phyloP scores from a whole-genome alignment of 2,113 vertebrate genomes.

The Poicephalus gulielmi region DNA sequence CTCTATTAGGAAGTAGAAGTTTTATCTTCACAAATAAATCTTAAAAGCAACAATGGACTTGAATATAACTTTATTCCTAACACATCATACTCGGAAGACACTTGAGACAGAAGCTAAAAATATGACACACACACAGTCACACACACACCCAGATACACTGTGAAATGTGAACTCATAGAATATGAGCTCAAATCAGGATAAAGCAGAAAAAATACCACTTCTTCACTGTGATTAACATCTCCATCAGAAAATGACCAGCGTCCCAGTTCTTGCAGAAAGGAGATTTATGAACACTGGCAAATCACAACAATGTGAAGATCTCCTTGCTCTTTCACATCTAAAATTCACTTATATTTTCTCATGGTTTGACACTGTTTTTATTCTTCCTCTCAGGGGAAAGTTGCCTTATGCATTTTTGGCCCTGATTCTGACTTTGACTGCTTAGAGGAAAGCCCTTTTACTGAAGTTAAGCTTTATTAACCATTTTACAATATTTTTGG shows the following conservation, averaged over 20 bases:
- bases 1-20: background rate
- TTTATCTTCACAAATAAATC: background rate
- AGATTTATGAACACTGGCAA: background rate
- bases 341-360: background rate
- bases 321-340: background rate
- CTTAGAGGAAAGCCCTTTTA: background rate
- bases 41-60: background rate
- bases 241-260: background rate
- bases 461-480: background rate
- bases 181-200: background rate
- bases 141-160: fast-evolving
- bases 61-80: background rate
- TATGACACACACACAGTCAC: background rate
- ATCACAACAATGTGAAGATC: background rate
- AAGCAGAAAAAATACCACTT: background rate
- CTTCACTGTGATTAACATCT: background rate
- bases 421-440: background rate
- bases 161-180: background rate
- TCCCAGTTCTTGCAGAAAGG: background rate
- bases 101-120: background rate
- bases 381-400: background rate
- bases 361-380: background rate
- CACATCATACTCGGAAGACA: background rate
- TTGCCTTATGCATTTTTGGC: background rate
- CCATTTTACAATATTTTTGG: background rate